A percentile compares a stretch with the other conserved stretches of the same genome.
These are phyloP conservation scores for Tortricodes alternella DNA, from an alignment of 2,888 invertebrate genomes.

Conservation along the genomic window DNA sequence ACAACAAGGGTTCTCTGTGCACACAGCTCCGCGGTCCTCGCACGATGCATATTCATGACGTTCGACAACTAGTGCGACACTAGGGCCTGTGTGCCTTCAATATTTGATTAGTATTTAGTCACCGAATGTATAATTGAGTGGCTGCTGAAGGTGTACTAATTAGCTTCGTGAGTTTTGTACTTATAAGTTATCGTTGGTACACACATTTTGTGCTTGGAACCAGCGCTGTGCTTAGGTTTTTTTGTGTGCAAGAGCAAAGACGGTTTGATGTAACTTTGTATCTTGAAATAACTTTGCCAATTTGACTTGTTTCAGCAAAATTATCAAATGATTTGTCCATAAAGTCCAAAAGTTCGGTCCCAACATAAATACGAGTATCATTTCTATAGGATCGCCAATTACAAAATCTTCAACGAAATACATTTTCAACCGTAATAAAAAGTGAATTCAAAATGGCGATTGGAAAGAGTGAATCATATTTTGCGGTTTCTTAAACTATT, in stretches of 20 bases:
- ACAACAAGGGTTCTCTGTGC: slow-evolving; percentile 67
- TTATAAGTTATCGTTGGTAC: slow-evolving; percentile 2
- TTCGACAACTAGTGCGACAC: slow-evolving; percentile 70
- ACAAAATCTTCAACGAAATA: neutral
- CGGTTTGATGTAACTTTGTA: too few relatives aligned
- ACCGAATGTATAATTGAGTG: slow-evolving; percentile 45
- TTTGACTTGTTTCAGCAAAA: too few relatives aligned
- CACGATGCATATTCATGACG: slow-evolving; percentile 78
- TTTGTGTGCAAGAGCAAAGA: too few relatives aligned
- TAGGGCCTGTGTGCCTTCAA: slow-evolving; percentile 62
- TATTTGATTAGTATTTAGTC: slow-evolving; percentile 62
- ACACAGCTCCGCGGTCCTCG: slow-evolving; percentile 67
- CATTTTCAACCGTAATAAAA: slow-evolving; percentile 6
- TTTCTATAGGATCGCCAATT: neutral
- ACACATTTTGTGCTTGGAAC: neutral
- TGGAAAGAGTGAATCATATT: slow-evolving; percentile 17
- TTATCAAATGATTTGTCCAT: too few relatives aligned
- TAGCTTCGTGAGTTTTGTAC: slow-evolving; percentile 26
- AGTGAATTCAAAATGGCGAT: slow-evolving; percentile 18
- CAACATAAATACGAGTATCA: neutral
- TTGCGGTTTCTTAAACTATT: slow-evolving; percentile 28
- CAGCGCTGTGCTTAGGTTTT: neutral
- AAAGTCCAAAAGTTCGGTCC: neutral
- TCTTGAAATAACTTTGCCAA: too few relatives aligned
- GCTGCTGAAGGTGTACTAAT: slow-evolving; percentile 26